Percentiles rank a stretch among this genome's conserved stretches.
Conservation (phyloP, 2,888 invertebrate species). For the Dascillus cervinus region DNA sequence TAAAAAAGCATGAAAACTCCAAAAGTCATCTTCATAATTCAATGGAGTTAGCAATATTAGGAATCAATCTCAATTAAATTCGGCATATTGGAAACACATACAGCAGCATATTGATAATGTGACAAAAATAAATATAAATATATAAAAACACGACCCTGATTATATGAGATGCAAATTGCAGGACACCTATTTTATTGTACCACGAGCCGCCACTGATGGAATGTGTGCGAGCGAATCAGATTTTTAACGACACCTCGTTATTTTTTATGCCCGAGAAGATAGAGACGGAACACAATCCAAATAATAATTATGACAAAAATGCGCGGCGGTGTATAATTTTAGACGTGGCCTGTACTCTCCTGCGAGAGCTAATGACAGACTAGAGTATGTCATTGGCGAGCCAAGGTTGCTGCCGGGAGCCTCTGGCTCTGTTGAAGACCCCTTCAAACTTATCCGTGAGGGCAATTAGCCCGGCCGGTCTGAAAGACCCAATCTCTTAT, state of each 20-base stretch:
- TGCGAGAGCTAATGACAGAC: conserved; percentile 36
- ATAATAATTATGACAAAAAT: conserved; percentile 40
- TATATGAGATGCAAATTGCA: too few species aligned
- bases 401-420: conserved; percentile 32
- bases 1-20: too few species aligned
- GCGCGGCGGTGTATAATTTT: conserved; percentile 35
- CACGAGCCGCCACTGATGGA: too few species aligned
- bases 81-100: too few species aligned
- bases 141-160: too few species aligned
- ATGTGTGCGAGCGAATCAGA: conserved; percentile 18
- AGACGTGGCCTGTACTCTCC: conserved; percentile 30
- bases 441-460: conserved; percentile 23
- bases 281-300: conserved; percentile 33
- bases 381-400: conserved; percentile 36
- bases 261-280: conserved; percentile 30
- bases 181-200: too few species aligned
- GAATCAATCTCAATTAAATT: too few species aligned
- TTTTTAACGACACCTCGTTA: conserved; percentile 33
- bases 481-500: conserved; percentile 5
- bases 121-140: too few species aligned
- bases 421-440: conserved; percentile 25
- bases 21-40: too few species aligned
- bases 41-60: too few species aligned
- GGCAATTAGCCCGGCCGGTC: conserved; percentile 18
- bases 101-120: too few species aligned